Evolutionary conservation across 2,888 invertebrate genomes (phyloP), one percentile per base, ranked within the genome.

Genomic region (Anoncus sp.): DNA sequence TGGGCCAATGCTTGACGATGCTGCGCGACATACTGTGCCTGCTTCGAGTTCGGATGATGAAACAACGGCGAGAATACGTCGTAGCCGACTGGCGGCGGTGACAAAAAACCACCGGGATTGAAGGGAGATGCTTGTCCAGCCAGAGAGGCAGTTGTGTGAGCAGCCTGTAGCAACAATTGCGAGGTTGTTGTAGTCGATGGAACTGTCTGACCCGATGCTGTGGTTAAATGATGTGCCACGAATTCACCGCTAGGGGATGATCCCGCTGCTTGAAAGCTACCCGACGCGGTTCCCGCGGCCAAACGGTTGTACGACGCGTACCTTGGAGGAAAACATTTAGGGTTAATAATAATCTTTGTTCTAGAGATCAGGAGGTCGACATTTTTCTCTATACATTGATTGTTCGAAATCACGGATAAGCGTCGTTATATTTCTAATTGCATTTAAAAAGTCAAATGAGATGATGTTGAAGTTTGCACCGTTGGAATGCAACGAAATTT

Each of bases 21-120:
- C 88, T 95, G 95, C 90, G 94, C 92, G 91, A 95, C 94, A 89
- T 95, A 95, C 88, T 95, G 95, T 81, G 95, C 94, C 85, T 95
- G 95, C 90, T 96, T 96, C 12, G 95, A 93, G 83, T 94, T 95
- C 3, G 92, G 85, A 92, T 96, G 96, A 90, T 96, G 96, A 91
- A 97, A 96, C 80, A 97, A 92, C 79, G 97, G 96, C 83, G 96
- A 95, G 89, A 97, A 97, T 74, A 97, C 96, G 90, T 97, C 97
- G 91, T 97, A 97, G 84, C 95, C 95, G 77, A 96, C 96, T 45
- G 96, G 93, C 75, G 96, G 94, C 59, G 96, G 95, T 57, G 96
- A 94, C 51, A 96, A 92, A 89, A 96, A 96, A 82, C 95, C 94
- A 84, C 95, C 95, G 59, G 95, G 94, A 88, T 94, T 94, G 87